Conservation (phyloP, 1,140 invertebrate genomes). For the Arctopsyche grandis region DNA sequence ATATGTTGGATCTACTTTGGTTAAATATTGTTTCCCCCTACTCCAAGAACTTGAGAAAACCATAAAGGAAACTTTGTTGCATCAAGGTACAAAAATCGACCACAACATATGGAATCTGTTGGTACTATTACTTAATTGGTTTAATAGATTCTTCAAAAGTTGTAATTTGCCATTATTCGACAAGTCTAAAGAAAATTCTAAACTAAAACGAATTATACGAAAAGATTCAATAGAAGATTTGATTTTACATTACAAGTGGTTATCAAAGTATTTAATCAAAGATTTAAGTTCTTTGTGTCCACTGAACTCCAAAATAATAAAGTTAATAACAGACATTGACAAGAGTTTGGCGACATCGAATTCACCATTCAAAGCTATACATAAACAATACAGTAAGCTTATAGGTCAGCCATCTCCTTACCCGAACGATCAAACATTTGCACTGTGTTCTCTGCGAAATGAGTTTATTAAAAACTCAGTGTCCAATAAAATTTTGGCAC, state of each 20-base stretch:
- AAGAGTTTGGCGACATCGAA: constrained; percentile 41
- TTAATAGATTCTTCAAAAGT: constrained; percentile 62
- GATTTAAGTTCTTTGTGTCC: constrained; percentile 50
- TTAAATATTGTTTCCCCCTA: constrained; percentile 56
- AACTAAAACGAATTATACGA: constrained; percentile 58
- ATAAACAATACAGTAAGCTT: constrained; percentile 44
- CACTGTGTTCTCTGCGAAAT: constrained; percentile 33
- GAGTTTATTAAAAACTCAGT: constrained; percentile 25
- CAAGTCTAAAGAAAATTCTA: constrained; percentile 55
- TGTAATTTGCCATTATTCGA: constrained; percentile 58
- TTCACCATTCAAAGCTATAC: constrained; percentile 47
- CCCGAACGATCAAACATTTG: constrained; percentile 50
- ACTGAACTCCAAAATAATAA: not conserved
- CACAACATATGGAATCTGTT: constrained; percentile 56
- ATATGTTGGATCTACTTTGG: not conserved
- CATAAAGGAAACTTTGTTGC: not conserved
- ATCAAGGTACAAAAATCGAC: constrained; percentile 45
- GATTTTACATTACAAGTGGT: constrained; percentile 67
- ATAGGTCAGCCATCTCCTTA: constrained; percentile 46
- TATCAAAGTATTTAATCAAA: constrained; percentile 65
- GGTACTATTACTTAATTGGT: constrained; percentile 63
- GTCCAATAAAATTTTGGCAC: not conserved
- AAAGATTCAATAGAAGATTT: constrained; percentile 63
- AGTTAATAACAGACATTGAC: constrained; percentile 38
- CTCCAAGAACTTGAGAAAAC: not conserved